phyloP scores from a whole-genome alignment of 2,888 invertebrate genomes.

The Meloe dianella region DNA sequence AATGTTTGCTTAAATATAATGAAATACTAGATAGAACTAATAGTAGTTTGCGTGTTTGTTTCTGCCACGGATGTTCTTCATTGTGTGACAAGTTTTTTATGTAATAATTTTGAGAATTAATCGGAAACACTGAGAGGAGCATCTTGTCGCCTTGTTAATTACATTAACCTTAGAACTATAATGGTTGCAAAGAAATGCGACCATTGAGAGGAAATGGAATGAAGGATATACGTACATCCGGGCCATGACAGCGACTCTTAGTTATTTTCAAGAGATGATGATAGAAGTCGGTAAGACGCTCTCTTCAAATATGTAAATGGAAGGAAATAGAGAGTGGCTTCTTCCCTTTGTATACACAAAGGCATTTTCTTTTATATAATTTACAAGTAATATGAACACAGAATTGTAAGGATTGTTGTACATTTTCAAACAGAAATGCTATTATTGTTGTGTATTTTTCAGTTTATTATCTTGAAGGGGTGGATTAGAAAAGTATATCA shows the following conservation, averaged over 20 bases:
- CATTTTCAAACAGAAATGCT: no score
- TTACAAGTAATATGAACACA: no score
- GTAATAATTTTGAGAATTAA: not conserved
- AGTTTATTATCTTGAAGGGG: no score
- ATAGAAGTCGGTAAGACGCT: not conserved
- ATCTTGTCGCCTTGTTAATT: constrained; percentile 3
- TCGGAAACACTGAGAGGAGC: not conserved
- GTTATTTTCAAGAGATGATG: constrained; percentile 9
- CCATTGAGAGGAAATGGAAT: constrained; percentile 1
- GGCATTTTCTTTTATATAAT: no score
- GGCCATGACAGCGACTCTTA: constrained; percentile 15
- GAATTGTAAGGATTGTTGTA: no score
- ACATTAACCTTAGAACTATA: not conserved
- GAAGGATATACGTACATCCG: constrained; percentile 16
- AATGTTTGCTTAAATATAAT: no score
- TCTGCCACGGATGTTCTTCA: no score
- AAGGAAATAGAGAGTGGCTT: constrained; percentile 5
- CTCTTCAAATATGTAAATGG: constrained; percentile 15
- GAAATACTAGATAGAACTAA: no score
- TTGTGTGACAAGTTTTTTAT: not conserved
- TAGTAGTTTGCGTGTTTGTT: not conserved
- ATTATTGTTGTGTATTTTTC: no score
- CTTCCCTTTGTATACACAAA: not conserved
- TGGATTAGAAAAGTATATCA: no score
- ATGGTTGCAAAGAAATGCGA: not conserved